Percentiles rank a stretch among this genome's conserved stretches.
phyloP scores from a whole-genome alignment of 2,113 vertebrate genomes.

The Noctilio leporinus region DNA sequence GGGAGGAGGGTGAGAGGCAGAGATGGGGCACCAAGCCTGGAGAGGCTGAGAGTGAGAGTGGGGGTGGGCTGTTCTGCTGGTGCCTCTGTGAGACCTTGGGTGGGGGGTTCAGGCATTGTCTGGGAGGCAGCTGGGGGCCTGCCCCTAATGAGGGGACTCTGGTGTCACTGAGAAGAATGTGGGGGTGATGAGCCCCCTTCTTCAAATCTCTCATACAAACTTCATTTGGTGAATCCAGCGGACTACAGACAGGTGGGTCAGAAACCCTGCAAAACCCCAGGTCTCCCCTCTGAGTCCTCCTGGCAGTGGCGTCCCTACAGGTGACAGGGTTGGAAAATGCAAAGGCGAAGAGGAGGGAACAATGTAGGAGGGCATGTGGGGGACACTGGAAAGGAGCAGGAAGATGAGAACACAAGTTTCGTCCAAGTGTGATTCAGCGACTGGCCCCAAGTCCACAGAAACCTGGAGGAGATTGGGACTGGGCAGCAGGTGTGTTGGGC shows the following conservation, averaged over 20 bases:
- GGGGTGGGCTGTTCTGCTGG: neutral
- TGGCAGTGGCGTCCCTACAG: no score
- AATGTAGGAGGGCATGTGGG: neutral
- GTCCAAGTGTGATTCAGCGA: neutral
- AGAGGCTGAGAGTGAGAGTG: neutral
- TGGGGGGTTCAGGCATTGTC: neutral
- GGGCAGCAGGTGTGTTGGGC: neutral
- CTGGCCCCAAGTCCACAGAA: neutral
- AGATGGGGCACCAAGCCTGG: neutral
- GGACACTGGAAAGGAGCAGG: neutral
- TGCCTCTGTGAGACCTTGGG: neutral
- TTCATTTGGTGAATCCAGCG: neutral
- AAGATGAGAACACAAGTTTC: neutral
- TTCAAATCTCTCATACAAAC: neutral
- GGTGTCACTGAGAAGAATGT: neutral
- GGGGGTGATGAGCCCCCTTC: neutral
- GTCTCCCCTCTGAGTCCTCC: neutral
- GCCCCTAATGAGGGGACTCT: neutral
- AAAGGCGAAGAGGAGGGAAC: neutral
- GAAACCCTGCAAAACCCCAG: neutral
- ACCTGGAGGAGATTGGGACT: neutral
- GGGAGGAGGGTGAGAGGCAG: neutral
- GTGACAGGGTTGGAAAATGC: neutral
- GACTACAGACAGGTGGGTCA: rapidly evolving
- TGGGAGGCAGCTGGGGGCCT: no score